phyloP scores from a whole-genome alignment of 2,797 vertebrate species.

The Diglossa cyanea region DNA sequence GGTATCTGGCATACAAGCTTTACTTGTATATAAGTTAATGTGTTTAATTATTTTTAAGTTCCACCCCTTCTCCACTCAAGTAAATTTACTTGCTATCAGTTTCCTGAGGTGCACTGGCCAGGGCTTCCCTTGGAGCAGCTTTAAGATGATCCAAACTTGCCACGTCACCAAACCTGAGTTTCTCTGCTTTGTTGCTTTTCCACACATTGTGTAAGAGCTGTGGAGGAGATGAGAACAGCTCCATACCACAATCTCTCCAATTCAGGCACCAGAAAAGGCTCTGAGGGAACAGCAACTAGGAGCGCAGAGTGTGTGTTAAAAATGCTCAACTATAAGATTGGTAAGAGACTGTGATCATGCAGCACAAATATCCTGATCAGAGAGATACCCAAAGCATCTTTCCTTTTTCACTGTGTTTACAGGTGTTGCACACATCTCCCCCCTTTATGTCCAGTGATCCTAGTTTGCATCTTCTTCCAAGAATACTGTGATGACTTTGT shows the following conservation, averaged over 20 bases:
- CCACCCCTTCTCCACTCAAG: background rate
- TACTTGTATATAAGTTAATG: background rate
- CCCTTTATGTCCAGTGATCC: background rate
- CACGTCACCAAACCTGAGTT: background rate
- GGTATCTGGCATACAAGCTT: background rate
- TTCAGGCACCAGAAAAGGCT: background rate
- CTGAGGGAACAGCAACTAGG: background rate
- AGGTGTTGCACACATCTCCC: rapidly evolving
- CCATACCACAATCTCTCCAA: background rate
- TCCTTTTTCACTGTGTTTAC: background rate
- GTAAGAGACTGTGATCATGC: background rate
- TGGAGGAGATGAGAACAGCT: background rate
- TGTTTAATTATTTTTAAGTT: background rate
- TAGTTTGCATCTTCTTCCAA: background rate
- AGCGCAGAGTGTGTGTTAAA: background rate
- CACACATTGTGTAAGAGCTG: background rate
- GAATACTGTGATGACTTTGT: background rate
- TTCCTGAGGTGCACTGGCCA: background rate
- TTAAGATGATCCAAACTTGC: background rate
- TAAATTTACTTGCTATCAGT: background rate
- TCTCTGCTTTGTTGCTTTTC: background rate
- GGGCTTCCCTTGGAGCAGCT: background rate
- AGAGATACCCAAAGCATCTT: background rate
- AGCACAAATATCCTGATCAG: background rate
- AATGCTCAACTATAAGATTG: background rate